Base-by-base conservation (phyloP, 2,797 vertebrate genomes). In the Eremophila alpestris region DNA sequence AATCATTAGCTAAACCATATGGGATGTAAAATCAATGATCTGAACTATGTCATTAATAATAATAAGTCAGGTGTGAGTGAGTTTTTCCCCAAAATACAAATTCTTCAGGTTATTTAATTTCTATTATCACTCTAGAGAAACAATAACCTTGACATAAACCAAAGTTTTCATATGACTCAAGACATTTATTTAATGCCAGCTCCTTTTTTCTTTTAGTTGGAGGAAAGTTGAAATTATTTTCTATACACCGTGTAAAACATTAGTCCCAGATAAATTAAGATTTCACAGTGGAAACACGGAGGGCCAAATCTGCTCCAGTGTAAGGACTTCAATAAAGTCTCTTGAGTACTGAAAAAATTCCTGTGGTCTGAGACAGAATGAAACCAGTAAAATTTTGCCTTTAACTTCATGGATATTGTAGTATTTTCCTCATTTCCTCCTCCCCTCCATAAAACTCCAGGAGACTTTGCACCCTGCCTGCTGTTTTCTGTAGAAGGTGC, bases 21-120 rank as follows among this genome's bases (percentile, higher is more conserved):
- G 26, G 79, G 56, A 87, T 45, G 7, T 93, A 95, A 98, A 98
- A 97, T 97, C 96, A 96, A 96, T 95, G 79, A 75, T 80, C 81
- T 97, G 91, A 93, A 95, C 41, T 70, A 78, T 56, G 71, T 90
- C 85, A 93, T 97, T 97, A 97, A 93, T 96, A 96, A 74, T 60
- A 79, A 69, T 69, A 82, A 93, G 81, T 82, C 93, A 93, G 88
- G 84, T 94, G 90, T 84, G 93, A 94, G 17, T 62, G 19, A 65
- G 14, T n/a, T 77, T 89, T 90, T 46, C 15, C 23, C 15, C 24
- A 69, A 92, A 89, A 81, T 45, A 86, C 18, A 8, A 91, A 80
- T 94, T 76, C 67, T 70, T 45, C 30, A 68, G 10, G 24, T 86
- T 63, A 62, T 59, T 90, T 83, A 62, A 80, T 68, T 93, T 85